A percentile compares a stretch with the other conserved stretches of the same genome.
These are phyloP conservation scores for Arenaria interpres DNA, from an alignment of 2,113 vertebrate species.

Conservation along the genomic window DNA sequence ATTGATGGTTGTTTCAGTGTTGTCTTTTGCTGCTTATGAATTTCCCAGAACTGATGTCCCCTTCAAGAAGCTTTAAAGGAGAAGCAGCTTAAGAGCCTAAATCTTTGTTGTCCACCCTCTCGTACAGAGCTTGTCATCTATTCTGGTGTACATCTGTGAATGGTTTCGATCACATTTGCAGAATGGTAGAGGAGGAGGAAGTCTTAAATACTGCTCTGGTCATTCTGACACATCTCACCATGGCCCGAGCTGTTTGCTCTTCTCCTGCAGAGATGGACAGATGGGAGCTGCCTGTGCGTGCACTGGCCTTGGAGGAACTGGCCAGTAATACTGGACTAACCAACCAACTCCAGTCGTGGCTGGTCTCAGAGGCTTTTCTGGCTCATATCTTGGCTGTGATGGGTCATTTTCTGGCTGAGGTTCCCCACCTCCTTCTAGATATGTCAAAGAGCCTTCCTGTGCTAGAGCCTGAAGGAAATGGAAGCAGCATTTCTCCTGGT, in stretches of 20 bases:
- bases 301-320: neutral
- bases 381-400: neutral
- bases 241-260: neutral
- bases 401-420: neutral
- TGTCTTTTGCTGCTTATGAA: neutral
- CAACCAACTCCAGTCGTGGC: neutral
- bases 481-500: neutral
- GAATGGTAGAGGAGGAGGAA: neutral
- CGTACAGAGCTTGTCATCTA: neutral
- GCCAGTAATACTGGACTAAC: neutral
- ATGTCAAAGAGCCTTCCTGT: neutral
- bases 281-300: neutral
- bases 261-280: neutral
- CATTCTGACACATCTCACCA: neutral
- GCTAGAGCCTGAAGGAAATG: neutral
- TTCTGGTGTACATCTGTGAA: neutral
- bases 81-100: neutral
- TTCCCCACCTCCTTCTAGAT: neutral
- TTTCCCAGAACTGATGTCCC: neutral
- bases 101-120: neutral
- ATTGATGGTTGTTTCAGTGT: neutral
- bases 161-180: neutral
- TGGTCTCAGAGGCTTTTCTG: neutral
- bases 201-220: neutral
- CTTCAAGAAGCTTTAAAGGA: neutral